Evolutionary conservation across 2,797 vertebrate species (phyloP).

Genomic region (Typhlichthys subterraneus): DNA sequence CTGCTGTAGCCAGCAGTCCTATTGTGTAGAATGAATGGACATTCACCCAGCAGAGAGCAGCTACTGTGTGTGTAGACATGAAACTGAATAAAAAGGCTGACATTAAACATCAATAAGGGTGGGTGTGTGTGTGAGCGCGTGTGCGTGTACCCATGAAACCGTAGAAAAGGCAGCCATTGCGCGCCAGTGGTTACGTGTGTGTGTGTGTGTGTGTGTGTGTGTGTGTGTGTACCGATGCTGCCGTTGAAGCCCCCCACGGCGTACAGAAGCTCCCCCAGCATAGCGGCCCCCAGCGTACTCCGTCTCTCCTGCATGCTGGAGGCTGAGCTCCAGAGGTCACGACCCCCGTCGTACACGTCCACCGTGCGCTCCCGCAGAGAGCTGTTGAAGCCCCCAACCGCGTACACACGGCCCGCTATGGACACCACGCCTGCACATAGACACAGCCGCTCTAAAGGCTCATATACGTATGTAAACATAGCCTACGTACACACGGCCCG

Average conservation of each 20-base stretch:
- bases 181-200: too few relatives aligned
- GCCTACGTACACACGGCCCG: too few relatives aligned
- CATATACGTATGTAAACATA: constrained; percentile 2
- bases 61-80: too few relatives aligned
- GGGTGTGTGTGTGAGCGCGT: too few relatives aligned
- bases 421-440: constrained; percentile 87
- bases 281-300: constrained; percentile 91
- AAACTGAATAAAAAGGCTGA: too few relatives aligned
- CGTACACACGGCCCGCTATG: constrained; percentile 91
- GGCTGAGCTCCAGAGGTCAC: constrained; percentile 93
- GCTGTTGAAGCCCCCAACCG: constrained; percentile 97
- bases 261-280: constrained; percentile 92
- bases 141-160: too few relatives aligned
- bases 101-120: neutral
- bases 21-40: too few relatives aligned
- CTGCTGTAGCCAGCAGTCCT: too few relatives aligned
- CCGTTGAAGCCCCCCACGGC: constrained; percentile 97
- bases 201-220: too few relatives aligned
- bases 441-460: neutral
- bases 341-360: constrained; percentile 91
- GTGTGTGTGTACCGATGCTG: constrained; percentile 85
- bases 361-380: constrained; percentile 93
- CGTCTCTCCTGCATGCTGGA: constrained; percentile 97
- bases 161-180: neutral
- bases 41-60: too few relatives aligned